Base-by-base conservation (phyloP, 1,140 invertebrate genomes). In the Tetramorium parvispinum region DNA sequence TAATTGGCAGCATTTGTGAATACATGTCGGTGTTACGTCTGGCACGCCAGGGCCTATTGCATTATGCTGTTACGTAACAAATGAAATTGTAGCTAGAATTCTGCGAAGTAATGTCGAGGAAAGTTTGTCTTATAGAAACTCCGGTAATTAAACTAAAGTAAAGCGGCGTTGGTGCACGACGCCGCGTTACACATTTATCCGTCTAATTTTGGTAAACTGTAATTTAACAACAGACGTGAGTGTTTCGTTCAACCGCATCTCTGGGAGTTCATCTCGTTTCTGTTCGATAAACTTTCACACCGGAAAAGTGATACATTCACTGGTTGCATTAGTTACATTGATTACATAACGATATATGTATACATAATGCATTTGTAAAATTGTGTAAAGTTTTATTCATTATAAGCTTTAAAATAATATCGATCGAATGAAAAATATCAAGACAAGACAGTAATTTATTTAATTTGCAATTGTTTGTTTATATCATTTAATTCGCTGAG, bases 91-190 rank as follows among this genome's bases (percentile, higher is more conserved):
- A 83, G 24, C 68, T 83, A 75, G 68, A 83, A 83, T 83, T 83
- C 68, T 43, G 79, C 40, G 68, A 83, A 83, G 79, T 83, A 83
- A 83, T 55, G 70, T 53, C 68, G 53, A 75, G 79, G 79, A 83
- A 83, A 83, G 79, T 83, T 83, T 83, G 79, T 83, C 79, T 83
- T 83, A 83, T 83, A 83, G 79, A 83, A 83, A 83, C 79, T 83
- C 79, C 68, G 68, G 79, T 83, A 83, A 83, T 83, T 83, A 83
- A 83, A 83, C 79, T 83, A 83, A 83, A 83, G 79, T 83, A 82
- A 82, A 82, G 53, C 24, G 55, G 68, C 53, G 79, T 61, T 59
- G 68, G 68, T 83, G 79, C 53, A 59, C 68, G 53, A 83, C 53
- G 51, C 51, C 16, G 53, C 37, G 79, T 83, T 83, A 83, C 68